These are phyloP conservation scores for Etheostoma nigrum DNA, from an alignment of 2,797 vertebrate genomes.

Conservation along the genomic window DNA sequence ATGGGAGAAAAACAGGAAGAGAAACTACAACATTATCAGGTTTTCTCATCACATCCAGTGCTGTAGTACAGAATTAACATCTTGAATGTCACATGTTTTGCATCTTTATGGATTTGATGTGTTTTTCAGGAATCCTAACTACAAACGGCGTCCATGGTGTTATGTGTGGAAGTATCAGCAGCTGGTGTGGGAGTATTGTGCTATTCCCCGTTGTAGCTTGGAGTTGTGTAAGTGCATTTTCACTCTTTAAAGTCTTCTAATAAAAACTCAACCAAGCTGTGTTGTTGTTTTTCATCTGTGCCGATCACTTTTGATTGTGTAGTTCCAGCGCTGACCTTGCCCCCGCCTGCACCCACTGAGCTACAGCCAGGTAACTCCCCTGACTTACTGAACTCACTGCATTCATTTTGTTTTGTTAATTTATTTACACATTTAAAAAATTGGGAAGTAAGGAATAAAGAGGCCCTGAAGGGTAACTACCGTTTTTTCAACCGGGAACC, in stretches of 20 bases:
- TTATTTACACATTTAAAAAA: no score
- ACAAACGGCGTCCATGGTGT: conserved; percentile 80
- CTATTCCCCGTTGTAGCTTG: conserved; percentile 61
- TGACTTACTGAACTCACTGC: background rate
- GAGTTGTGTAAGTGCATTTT: conserved; percentile 33
- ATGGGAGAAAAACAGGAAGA: no score
- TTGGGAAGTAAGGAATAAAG: no score
- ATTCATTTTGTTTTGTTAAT: no score
- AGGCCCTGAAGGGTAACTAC: no score
- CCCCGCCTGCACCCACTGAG: conserved; percentile 21
- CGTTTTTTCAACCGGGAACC: no score
- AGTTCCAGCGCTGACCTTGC: conserved; percentile 14
- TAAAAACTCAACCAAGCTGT: background rate
- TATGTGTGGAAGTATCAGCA: conserved; percentile 38
- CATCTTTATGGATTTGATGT: no score
- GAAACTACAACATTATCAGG: no score
- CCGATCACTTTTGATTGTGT: conserved; percentile 1
- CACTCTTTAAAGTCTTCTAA: background rate
- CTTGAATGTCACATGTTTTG: no score
- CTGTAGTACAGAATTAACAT: no score
- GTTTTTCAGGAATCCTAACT: conserved; percentile 70
- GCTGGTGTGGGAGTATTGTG: conserved; percentile 72
- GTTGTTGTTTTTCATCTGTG: background rate
- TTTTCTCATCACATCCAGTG: no score
- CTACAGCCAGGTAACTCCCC: conserved; percentile 48